phyloP scores from a whole-genome alignment of 1,140 invertebrate species.

The Drosophila bocki region DNA sequence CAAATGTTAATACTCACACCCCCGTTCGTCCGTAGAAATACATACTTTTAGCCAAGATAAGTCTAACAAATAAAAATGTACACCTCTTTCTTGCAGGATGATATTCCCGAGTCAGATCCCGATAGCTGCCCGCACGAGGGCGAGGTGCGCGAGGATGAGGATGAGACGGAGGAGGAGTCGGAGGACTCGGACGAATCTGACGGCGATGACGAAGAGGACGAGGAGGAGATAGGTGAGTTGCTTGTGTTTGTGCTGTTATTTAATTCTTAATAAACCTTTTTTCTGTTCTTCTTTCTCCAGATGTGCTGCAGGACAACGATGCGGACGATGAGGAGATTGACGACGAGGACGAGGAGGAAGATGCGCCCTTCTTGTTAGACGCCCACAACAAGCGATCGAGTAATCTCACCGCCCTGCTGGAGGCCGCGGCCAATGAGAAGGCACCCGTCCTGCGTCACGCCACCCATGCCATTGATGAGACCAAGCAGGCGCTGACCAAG shows the following conservation, averaged over 20 bases:
- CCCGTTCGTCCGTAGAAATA: conserved; percentile 25
- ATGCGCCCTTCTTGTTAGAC: conserved; percentile 76
- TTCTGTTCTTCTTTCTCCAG: conserved; percentile 1
- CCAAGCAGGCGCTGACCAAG: conserved; percentile 96
- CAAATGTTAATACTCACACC: conserved; percentile 21
- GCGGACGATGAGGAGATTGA: conserved; percentile 83
- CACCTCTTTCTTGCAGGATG: conserved; percentile 63
- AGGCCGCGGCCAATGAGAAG: conserved; percentile 89
- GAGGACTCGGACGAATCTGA: conserved; percentile 81
- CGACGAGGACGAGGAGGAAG: conserved; percentile 81
- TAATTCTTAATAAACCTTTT: not conserved
- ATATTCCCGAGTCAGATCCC: conserved; percentile 80
- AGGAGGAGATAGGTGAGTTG: conserved; percentile 73
- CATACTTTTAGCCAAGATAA: conserved; percentile 2
- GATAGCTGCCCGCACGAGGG: conserved; percentile 78
- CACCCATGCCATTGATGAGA: conserved; percentile 93
- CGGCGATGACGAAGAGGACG: conserved; percentile 83
- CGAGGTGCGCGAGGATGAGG: conserved; percentile 67
- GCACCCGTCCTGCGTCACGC: conserved; percentile 81
- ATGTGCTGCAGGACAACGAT: conserved; percentile 79
- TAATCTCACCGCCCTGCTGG: conserved; percentile 76
- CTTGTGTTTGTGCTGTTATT: not conserved
- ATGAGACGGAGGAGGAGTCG: conserved; percentile 77
- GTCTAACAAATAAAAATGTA: conserved; percentile 9
- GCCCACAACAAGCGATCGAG: conserved; percentile 71